These are phyloP conservation scores for Melinaea marsaeus DNA, from an alignment of 2,888 invertebrate species.

Conservation along the genomic window DNA sequence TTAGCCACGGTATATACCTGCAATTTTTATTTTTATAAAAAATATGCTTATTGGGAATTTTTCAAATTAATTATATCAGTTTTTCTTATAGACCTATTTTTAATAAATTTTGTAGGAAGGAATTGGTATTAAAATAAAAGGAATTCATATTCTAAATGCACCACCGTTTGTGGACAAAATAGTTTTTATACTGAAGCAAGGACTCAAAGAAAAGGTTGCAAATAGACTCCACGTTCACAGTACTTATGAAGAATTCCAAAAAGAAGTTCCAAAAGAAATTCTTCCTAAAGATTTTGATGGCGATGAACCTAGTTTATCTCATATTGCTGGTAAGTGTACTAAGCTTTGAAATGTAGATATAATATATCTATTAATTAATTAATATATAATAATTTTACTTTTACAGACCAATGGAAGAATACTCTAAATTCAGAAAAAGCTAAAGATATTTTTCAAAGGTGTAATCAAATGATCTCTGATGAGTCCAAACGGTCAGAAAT, in stretches of 20 bases:
- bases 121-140: constrained; percentile 65
- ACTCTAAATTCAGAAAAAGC: constrained; percentile 48
- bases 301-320: constrained; percentile 47
- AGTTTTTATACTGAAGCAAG: constrained; percentile 59
- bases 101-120: constrained; percentile 49
- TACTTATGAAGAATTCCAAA: constrained; percentile 56
- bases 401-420: constrained; percentile 61
- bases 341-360: background rate
- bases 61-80: background rate
- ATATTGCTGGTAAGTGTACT: constrained; percentile 50
- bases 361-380: background rate
- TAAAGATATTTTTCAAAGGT: constrained; percentile 41
- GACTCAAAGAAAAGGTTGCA: constrained; percentile 61
- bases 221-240: constrained; percentile 60
- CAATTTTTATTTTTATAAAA: constrained; percentile 9
- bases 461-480: constrained; percentile 53
- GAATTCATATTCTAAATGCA: constrained; percentile 66
- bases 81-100: constrained; percentile 29
- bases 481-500: constrained; percentile 52
- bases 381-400: constrained; percentile 19
- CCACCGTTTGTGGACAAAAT: constrained; percentile 62
- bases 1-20: constrained; percentile 55
- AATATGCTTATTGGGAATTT: background rate
- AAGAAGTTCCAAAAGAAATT: constrained; percentile 61
- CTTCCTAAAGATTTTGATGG: constrained; percentile 65